Base-by-base conservation (phyloP, 2,888 invertebrate genomes). In the Pegoplata infirma region DNA sequence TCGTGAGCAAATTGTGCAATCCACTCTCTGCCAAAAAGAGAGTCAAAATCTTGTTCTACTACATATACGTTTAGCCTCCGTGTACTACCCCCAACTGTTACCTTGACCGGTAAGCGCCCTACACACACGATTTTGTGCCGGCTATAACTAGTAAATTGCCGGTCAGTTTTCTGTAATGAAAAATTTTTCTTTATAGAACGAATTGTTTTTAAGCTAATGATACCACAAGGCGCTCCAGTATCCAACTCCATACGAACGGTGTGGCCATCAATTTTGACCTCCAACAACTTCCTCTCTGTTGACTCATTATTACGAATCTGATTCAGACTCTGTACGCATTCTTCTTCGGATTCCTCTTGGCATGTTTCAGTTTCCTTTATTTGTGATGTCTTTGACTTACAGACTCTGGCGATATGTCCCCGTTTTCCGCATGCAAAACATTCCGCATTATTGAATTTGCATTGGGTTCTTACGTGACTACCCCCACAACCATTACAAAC, bases 121-220 rank as follows among this genome's bases (percentile, higher is more conserved):
- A 53, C 14, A 8, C 53, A 28, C 0, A 7, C 14, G 14, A 53
- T 53, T 28, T 23, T 53, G 25, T 55, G 53, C 5, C 28, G 16
- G 16, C 23, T 28, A n/a, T 55, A 55, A 55, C 55, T 55, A 25
- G 53, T 5, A 23, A 14, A 28, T 55, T 55, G 53, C 16, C 16
- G 25, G 19, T 25, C 28, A 7, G 25, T 53, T 14, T 25, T 28
- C 14, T 25, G 25, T 16, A 53, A 53, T 28, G 7, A 25, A 23
- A 53, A 25, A 25, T 25, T 5, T 5, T n/a, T 53, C 14, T 28
- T 28, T 16, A 53, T 28, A 16, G 8, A 12, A 8, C 53, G 14
- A 25, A 53, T n/a, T 6, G 25, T 53, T 6, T 53, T 53, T 2
- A 53, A 12, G 25, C 53, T 53, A 7, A 53, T 53, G 2, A 53